phyloP scores from a whole-genome alignment of 2,113 vertebrate species.

The Thunnus thynnus region DNA sequence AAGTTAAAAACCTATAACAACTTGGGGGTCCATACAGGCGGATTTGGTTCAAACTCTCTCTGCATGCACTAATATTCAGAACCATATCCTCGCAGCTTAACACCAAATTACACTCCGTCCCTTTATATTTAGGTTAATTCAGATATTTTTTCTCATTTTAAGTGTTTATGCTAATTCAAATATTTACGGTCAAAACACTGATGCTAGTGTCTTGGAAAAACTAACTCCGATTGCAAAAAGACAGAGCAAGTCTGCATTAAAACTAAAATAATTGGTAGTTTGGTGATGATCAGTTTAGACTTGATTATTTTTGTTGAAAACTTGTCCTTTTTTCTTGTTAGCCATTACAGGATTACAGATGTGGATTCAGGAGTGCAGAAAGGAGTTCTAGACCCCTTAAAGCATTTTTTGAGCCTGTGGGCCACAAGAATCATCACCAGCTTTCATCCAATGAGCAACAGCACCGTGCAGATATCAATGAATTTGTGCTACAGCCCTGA shows the following conservation, averaged over 20 bases:
- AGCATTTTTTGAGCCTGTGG: not conserved
- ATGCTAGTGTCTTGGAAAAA: not conserved
- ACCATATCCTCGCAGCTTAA: not conserved
- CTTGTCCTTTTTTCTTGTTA: not conserved
- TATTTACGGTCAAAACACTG: not conserved
- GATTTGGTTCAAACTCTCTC: no score
- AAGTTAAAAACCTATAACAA: no score
- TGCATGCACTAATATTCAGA: not conserved
- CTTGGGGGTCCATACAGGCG: no score
- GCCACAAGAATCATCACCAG: not conserved
- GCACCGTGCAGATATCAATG: not conserved
- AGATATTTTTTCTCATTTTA: not conserved
- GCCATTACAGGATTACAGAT: not conserved
- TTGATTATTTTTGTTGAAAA: not conserved
- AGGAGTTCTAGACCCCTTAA: not conserved
- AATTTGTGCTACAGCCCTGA: conserved; percentile 44
- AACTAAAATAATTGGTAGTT: not conserved
- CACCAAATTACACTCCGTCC: not conserved
- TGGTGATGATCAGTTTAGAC: not conserved
- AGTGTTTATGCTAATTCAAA: not conserved
- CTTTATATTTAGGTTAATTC: not conserved
- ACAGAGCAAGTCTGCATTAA: not conserved
- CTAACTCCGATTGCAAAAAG: not conserved
- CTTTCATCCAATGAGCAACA: not conserved
- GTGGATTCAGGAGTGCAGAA: not conserved